phyloP scores from a whole-genome alignment of 2,113 vertebrate species.

The Calyptommatus sinebrachiatus region DNA sequence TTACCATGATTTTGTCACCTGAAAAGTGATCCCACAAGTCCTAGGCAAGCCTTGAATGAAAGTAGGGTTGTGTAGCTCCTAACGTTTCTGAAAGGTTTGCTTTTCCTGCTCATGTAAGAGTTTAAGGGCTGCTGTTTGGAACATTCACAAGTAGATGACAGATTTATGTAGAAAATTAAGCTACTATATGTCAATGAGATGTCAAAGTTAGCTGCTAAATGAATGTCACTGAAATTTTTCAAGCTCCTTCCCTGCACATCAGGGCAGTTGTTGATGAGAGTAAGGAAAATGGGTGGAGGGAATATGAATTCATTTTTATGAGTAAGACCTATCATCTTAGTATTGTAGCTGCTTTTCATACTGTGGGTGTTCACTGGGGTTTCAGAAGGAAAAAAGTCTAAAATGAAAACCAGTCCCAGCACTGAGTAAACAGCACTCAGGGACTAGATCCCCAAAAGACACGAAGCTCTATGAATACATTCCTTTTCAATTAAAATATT shows the following conservation, averaged over 20 bases:
- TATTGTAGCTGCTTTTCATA: background rate
- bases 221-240: conserved; percentile 47
- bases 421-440: background rate
- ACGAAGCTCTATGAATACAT: background rate
- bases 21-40: background rate
- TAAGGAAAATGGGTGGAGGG: conserved; percentile 23
- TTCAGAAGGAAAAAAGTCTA: background rate
- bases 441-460: background rate
- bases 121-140: conserved; percentile 52
- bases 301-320: conserved; percentile 22
- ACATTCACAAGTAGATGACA: conserved; percentile 51
- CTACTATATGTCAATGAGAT: conserved; percentile 43
- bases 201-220: conserved; percentile 37
- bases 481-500: background rate
- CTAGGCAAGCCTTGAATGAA: conserved; percentile 22
- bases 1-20: background rate
- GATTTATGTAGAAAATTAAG: conserved; percentile 58
- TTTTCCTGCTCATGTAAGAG: conserved; percentile 31
- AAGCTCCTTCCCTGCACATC: conserved; percentile 23
- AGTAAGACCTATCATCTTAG: background rate
- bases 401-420: background rate
- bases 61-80: background rate
- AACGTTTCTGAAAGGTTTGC: conserved; percentile 19
- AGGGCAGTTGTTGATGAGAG: conserved; percentile 30
- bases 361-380: background rate